Evolutionary conservation across 2,888 invertebrate species (phyloP), one percentile per base, ranked within the genome.

Genomic region (Agrochola litura): DNA sequence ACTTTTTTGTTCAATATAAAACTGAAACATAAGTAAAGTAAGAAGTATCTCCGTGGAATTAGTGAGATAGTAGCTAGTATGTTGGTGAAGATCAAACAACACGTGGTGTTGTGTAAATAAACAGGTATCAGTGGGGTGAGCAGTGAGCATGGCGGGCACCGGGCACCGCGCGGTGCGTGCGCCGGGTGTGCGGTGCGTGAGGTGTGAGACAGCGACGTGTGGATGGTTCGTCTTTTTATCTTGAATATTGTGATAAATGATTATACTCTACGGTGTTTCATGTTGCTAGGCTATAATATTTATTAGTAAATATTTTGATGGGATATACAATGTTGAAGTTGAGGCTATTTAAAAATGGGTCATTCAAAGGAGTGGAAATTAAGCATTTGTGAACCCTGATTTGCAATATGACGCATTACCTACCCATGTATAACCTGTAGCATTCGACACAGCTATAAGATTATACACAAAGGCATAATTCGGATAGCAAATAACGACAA

Each of bases 31-130:
- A 25, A 19, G 4, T 49, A 43, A 52, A 43, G 25, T 56, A 52
- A 37, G 25, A 66, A 61, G 12, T 25, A 49, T n/a, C 6, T 49
- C 52, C 61, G 52, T 25, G 43, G 49, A 63, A 82, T n/a, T 30
- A 16, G n/a, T 49, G 37, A 41, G 41, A 73, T 68, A 64, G 64
- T 49, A 19, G 41, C 14, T n/a, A 6, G 74, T 60, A 41, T 60
- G 25, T 68, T 71, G 49, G 60, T 68, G 81, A 63, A 81, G 67
- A 85, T 75, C 67, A 82, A 81, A 82, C 67, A 84, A 14, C 84
- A 74, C 85, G 85, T 71, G 85, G 85, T 81, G 81, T 37, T 71
- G 85, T 81, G 75, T 82, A 81, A 70, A 82, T 63, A 82, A 60
- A 81, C 70, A 75, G 85, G 60, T 75, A 63, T 25, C 52, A 14